These are phyloP conservation scores for Nyctereutes procyonoides DNA, from an alignment of 2,113 vertebrate genomes.

Conservation along the genomic window DNA sequence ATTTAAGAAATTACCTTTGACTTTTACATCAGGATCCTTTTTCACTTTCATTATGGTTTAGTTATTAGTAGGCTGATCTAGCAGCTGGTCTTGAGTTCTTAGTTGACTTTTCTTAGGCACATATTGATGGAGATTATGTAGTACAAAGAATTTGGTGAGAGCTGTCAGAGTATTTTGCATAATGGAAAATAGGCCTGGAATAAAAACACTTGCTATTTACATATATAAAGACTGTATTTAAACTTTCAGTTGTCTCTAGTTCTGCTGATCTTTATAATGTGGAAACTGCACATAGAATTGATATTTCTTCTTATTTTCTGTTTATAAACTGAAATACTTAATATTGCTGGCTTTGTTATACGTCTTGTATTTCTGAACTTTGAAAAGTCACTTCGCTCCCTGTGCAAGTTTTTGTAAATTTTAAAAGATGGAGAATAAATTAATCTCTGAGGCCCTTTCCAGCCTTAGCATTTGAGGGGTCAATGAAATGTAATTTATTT, in stretches of 20 bases:
- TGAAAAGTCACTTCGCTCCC: background rate
- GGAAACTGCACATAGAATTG: background rate
- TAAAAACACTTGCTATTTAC: background rate
- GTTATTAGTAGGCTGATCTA: background rate
- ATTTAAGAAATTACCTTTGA: conserved; percentile 31
- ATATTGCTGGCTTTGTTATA: background rate
- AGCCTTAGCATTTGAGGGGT: background rate
- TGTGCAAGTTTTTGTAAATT: background rate
- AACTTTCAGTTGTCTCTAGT: background rate
- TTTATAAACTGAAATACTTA: background rate
- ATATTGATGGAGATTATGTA: background rate
- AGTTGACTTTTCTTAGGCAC: background rate
- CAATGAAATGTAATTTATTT: background rate
- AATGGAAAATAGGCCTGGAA: conserved; percentile 1
- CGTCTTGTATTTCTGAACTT: conserved; percentile 22
- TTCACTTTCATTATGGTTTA: background rate
- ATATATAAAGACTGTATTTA: background rate
- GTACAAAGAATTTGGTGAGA: background rate
- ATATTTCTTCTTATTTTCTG: background rate
- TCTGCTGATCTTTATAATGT: conserved; percentile 4
- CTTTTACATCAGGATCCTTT: conserved; percentile 4
- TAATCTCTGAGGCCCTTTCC: background rate
- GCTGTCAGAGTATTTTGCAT: background rate
- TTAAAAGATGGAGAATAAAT: conserved; percentile 37
- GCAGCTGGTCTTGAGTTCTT: background rate